Evolutionary conservation across 2,888 invertebrate species (phyloP).

Genomic region (Unio delphinus): DNA sequence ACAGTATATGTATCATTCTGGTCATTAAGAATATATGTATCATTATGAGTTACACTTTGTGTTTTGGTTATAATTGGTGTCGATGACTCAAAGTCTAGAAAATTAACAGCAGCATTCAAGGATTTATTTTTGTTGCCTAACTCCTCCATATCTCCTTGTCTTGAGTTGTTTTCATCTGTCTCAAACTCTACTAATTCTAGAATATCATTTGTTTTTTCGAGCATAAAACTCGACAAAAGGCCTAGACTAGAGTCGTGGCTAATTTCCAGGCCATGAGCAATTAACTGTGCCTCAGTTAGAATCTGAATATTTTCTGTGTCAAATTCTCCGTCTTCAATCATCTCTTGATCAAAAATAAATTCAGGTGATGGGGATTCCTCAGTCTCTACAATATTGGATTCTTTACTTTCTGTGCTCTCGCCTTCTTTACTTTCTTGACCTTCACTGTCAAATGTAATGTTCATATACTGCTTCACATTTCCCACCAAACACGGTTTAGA

Average conservation of each 20-base stretch:
- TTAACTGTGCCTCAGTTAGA: conserved; percentile 2
- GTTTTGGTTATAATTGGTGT: conserved; percentile 32
- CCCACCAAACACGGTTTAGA: conserved; percentile 29
- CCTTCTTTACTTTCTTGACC: conserved; percentile 9
- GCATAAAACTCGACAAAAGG: conserved; percentile 30
- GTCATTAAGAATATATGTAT: conserved; percentile 6
- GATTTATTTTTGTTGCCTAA: conserved; percentile 31
- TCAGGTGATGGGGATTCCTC: conserved; percentile 35
- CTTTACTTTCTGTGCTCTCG: conserved; percentile 24
- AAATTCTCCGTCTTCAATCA: conserved; percentile 40
- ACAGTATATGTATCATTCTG: conserved; percentile 41
- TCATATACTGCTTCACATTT: conserved; percentile 33
- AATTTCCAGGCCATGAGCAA: conserved; percentile 24
- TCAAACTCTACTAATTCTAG: conserved; percentile 34
- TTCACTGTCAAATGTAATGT: conserved; percentile 46
- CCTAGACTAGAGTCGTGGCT: conserved; percentile 44
- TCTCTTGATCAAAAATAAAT: conserved; percentile 37
- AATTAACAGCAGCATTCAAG: conserved; percentile 34
- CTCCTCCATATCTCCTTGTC: conserved; percentile 18
- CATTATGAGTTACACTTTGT: not conserved
- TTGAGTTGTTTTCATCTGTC: conserved; percentile 13
- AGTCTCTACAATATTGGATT: conserved; percentile 28
- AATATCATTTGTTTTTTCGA: conserved; percentile 30
- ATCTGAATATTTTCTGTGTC: conserved; percentile 4
- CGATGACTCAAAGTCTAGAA: conserved; percentile 39